These are phyloP conservation scores for Tyria jacobaeae DNA, from an alignment of 2,888 invertebrate species.

Conservation along the genomic window DNA sequence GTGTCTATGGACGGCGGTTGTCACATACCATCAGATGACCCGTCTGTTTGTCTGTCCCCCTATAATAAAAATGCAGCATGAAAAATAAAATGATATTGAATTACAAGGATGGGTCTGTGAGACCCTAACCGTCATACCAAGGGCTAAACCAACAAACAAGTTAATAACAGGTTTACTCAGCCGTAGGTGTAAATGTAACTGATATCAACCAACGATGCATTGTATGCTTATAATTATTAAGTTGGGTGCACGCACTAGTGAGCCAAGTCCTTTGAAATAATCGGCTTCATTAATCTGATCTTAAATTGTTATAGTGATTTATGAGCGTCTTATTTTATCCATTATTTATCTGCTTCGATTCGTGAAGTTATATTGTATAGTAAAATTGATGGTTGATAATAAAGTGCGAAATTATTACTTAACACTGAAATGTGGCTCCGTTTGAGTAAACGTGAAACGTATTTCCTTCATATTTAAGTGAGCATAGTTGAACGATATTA, in stretches of 20 bases:
- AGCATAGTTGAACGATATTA: neutral
- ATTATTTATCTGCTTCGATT: constrained; percentile 7
- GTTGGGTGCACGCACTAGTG: neutral
- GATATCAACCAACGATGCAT: constrained; percentile 11
- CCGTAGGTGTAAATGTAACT: constrained; percentile 6
- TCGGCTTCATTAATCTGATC: neutral
- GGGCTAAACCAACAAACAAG: neutral
- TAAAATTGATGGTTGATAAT: constrained; percentile 10
- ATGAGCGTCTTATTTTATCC: constrained; percentile 2
- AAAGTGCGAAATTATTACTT: constrained; percentile 1
- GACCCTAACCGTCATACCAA: neutral
- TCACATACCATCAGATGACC: no score
- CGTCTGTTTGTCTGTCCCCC: no score
- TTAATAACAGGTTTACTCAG: constrained; percentile 12
- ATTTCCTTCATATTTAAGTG: neutral
- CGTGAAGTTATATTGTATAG: constrained; percentile 4
- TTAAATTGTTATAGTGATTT: constrained; percentile 5
- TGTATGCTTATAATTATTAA: constrained; percentile 7
- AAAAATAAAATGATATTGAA: neutral
- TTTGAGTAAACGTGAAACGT: constrained; percentile 1
- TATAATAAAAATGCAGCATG: no score
- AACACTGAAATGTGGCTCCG: neutral
- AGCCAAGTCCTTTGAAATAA: constrained; percentile 10
- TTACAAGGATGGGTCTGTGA: neutral
- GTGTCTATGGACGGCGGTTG: no score